Percentiles rank a stretch among this genome's conserved stretches.
Conservation (phyloP, 2,888 invertebrate species). For the Antheraea assamensis region DNA sequence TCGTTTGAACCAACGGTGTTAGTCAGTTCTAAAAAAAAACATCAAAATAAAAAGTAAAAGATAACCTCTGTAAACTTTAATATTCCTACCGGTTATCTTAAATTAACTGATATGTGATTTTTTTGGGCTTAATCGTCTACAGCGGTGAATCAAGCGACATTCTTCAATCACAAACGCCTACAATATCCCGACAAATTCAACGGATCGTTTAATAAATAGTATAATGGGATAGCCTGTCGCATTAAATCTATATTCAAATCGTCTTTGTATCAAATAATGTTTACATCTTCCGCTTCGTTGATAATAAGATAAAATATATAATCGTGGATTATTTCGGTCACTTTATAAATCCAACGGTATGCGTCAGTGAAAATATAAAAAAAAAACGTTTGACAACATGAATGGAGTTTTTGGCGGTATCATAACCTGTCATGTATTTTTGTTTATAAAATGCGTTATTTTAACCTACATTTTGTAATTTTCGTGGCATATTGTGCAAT, state of each 20-base stretch:
- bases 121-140: background rate
- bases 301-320: constrained; percentile 16
- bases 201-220: constrained; percentile 21
- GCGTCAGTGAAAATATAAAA: background rate
- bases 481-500: no score
- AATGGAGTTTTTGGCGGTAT: no score
- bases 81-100: background rate
- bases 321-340: background rate
- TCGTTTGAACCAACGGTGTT: no score
- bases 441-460: background rate
- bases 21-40: no score
- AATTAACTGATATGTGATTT: background rate
- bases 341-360: background rate
- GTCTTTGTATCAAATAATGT: constrained; percentile 46
- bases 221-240: constrained; percentile 31
- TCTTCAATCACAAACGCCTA: constrained; percentile 44
- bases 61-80: background rate
- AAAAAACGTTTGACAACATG: background rate
- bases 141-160: constrained; percentile 32
- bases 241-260: constrained; percentile 58
- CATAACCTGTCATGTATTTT: no score
- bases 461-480: background rate
- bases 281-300: constrained; percentile 42
- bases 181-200: constrained; percentile 27
- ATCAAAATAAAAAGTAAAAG: background rate